phyloP scores from a whole-genome alignment of 2,113 vertebrate genomes.

The Oreotragus oreotragus region DNA sequence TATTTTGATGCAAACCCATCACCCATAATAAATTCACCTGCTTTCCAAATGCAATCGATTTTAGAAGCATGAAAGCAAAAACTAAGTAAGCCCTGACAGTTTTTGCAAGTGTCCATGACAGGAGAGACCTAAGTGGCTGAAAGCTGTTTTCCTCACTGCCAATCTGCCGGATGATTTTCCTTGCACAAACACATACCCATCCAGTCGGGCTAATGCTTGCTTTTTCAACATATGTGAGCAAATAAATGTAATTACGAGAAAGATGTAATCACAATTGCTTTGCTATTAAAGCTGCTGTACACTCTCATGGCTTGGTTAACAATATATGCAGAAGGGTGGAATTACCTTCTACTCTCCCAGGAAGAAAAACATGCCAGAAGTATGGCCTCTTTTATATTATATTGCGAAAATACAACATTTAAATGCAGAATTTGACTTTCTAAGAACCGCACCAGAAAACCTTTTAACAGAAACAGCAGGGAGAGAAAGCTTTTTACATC shows the following conservation, averaged over 20 bases:
- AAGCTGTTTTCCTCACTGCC: constrained; percentile 77
- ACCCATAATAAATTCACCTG: constrained; percentile 59
- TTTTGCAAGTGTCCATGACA: constrained; percentile 72
- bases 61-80: constrained; percentile 73
- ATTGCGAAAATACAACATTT: constrained; percentile 83
- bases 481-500: constrained; percentile 84
- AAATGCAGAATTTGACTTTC: constrained; percentile 87
- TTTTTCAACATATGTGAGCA: constrained; percentile 77
- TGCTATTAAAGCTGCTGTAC: constrained; percentile 73
- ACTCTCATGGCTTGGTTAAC: constrained; percentile 73
- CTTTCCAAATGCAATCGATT: constrained; percentile 76
- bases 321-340: constrained; percentile 63
- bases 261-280: constrained; percentile 80
- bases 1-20: constrained; percentile 79
- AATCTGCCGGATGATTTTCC: constrained; percentile 70
- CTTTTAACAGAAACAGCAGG: constrained; percentile 87
- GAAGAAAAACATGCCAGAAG: constrained; percentile 66
- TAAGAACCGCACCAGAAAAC: constrained; percentile 82
- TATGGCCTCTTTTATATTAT: constrained; percentile 74
- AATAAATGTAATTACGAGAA: constrained; percentile 82
- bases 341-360: constrained; percentile 61
- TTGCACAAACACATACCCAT: constrained; percentile 71
- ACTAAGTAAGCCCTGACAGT: constrained; percentile 56
- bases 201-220: constrained; percentile 69
- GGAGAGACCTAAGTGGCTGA: constrained; percentile 73